phyloP scores from a whole-genome alignment of 2,888 invertebrate genomes.

The Tinea pellionella region DNA sequence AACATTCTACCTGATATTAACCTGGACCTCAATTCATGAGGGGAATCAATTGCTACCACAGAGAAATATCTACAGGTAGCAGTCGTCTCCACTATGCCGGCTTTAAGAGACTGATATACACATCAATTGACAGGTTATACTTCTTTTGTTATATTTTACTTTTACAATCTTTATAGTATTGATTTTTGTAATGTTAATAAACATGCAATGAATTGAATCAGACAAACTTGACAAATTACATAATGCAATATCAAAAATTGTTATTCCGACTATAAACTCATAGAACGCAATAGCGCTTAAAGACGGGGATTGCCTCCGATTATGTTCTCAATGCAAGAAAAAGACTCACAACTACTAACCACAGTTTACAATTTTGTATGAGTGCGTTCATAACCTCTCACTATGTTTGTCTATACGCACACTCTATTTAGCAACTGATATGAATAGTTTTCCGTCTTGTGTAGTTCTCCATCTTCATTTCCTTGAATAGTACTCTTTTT shows the following conservation, averaged over 20 bases:
- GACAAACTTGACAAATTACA: too few species aligned
- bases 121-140: too few species aligned
- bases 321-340: constrained; percentile 23
- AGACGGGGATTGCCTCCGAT: constrained; percentile 35
- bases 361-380: constrained; percentile 47
- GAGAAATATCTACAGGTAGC: too few species aligned
- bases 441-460: constrained; percentile 23
- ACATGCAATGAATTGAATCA: too few species aligned
- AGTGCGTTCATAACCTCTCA: constrained; percentile 18
- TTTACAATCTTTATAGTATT: too few species aligned
- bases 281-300: constrained; percentile 9
- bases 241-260: not conserved
- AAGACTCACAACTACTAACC: not conserved
- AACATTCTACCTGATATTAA: too few species aligned
- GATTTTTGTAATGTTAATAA: too few species aligned
- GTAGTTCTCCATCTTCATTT: constrained; percentile 5
- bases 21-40: too few species aligned
- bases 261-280: not conserved
- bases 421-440: constrained; percentile 53
- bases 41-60: too few species aligned
- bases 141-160: too few species aligned
- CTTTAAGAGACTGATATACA: too few species aligned
- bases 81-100: too few species aligned
- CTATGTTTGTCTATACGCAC: constrained; percentile 34
- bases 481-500: constrained; percentile 11